Conservation (phyloP, 1,140 invertebrate genomes). For the Chrysoperla carnea region DNA sequence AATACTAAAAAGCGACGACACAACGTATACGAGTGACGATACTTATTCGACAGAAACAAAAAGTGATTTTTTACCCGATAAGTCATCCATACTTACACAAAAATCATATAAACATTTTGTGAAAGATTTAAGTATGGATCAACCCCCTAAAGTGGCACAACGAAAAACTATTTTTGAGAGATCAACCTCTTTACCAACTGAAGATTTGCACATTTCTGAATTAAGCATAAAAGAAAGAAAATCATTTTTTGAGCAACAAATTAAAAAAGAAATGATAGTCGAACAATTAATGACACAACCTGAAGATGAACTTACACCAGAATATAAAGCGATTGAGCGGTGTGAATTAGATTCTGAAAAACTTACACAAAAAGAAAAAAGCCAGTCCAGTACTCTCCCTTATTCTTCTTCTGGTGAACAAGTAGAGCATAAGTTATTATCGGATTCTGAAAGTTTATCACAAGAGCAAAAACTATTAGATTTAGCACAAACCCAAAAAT, state of each 20-base stretch:
- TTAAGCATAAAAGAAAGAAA: slow-evolving; percentile 21
- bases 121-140: neutral
- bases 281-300: slow-evolving; percentile 25
- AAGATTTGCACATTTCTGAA: slow-evolving; percentile 21
- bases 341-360: slow-evolving; percentile 1
- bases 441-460: slow-evolving; percentile 13
- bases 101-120: neutral
- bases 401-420: neutral
- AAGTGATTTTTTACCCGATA: neutral
- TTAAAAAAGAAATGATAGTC: slow-evolving; percentile 28
- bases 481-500: neutral
- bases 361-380: neutral
- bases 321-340: slow-evolving; percentile 19
- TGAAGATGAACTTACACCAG: slow-evolving; percentile 29
- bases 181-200: slow-evolving; percentile 25
- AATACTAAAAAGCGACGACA: slow-evolving; percentile 6
- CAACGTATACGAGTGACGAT: slow-evolving; percentile 1
- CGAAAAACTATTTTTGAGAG: slow-evolving; percentile 25
- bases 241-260: slow-evolving; percentile 27
- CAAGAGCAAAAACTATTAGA: neutral
- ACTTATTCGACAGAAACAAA: neutral
- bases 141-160: slow-evolving; percentile 12
- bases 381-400: too few species aligned
- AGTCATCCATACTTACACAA: neutral
- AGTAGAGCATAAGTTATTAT: slow-evolving; percentile 4